Percentiles rank a stretch among this genome's conserved stretches.
phyloP scores from a whole-genome alignment of 2,888 invertebrate species.

The Drosophila silvestris region DNA sequence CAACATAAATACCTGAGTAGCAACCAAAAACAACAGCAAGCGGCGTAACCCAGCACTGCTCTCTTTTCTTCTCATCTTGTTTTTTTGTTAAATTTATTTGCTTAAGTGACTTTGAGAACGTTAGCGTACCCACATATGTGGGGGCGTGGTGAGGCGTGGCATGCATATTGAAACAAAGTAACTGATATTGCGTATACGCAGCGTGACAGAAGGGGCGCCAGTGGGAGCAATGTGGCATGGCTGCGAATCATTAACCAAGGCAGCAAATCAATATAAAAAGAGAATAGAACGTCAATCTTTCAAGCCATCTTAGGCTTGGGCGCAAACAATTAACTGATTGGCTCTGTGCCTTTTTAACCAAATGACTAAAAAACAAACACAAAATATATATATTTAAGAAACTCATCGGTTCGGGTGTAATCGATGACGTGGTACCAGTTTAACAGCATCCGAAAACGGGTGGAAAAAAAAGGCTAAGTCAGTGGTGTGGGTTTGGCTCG shows the following conservation, averaged over 20 bases:
- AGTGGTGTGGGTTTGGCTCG: neutral
- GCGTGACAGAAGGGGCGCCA: constrained; percentile 18
- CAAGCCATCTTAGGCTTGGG: constrained; percentile 30
- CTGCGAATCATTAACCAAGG: constrained; percentile 63
- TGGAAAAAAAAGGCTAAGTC: neutral
- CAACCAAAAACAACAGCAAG: constrained; percentile 41
- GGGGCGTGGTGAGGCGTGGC: constrained; percentile 42
- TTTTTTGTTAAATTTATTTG: constrained; percentile 67
- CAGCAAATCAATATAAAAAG: constrained; percentile 44
- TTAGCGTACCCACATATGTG: constrained; percentile 28
- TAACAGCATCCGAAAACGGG: neutral
- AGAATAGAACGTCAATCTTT: constrained; percentile 25
- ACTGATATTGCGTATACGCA: constrained; percentile 69
- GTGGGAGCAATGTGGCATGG: constrained; percentile 26
- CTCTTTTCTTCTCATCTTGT: constrained; percentile 9
- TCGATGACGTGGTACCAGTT: neutral
- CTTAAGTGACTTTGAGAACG: constrained; percentile 72
- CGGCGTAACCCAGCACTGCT: constrained; percentile 11
- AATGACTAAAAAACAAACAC: constrained; percentile 7
- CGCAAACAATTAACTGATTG: constrained; percentile 52
- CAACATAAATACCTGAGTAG: constrained; percentile 73
- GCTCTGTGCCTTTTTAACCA: constrained; percentile 18
- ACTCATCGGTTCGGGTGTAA: neutral
- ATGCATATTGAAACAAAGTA: constrained; percentile 79
- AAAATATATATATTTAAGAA: neutral